Evolutionary conservation across 2,888 invertebrate genomes (phyloP), one percentile per base, ranked within the genome.

Genomic region (Calliopum simillimum): DNA sequence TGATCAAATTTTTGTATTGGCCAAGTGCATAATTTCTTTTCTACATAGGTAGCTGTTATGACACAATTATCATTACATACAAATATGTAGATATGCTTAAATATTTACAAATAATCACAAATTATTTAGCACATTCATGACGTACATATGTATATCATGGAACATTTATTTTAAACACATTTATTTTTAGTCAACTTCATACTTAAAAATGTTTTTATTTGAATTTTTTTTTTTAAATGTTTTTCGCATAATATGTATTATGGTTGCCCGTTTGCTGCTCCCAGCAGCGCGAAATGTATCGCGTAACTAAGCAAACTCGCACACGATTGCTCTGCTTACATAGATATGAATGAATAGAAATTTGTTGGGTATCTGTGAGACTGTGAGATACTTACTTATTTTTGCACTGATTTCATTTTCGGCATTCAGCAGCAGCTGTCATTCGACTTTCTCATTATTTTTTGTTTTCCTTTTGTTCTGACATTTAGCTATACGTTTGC

Each of bases 321-420:
- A 33, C 33, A 33, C 33, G 33, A 33, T 33, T 25, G 55, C 23
- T 23, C 23, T 23, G 21, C 55, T 56, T 23, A 56, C 55, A 5
- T 56, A 25, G 12, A 12, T 51, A 51, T 51, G 19, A 51, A 19
- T 51, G 51, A 19, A 51, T 21, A 51, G 1, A 33, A 16, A 16
- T 65, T 51, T 43, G 51, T 55, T 71, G 19, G 71, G 72, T 74
- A 76, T 76, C 75, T 74, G 72, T 41, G 73, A 74, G 75, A 76
- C n/a, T n/a, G n/a, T n/a, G n/a, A n/a, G n/a, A n/a, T n/a, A n/a
- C n/a, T n/a, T 75, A 76, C 71, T 73, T 68, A 47, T 61, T 43
- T 53, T 46, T 62, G 62, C 47, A 65, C 69, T 16, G 69, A 75
- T 71, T 71, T 73, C 71, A 71, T 70, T 70, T 59, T 69, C 72